Evolutionary conservation across 2,113 vertebrate species (phyloP).

Genomic region (Macrotis lagotis): DNA sequence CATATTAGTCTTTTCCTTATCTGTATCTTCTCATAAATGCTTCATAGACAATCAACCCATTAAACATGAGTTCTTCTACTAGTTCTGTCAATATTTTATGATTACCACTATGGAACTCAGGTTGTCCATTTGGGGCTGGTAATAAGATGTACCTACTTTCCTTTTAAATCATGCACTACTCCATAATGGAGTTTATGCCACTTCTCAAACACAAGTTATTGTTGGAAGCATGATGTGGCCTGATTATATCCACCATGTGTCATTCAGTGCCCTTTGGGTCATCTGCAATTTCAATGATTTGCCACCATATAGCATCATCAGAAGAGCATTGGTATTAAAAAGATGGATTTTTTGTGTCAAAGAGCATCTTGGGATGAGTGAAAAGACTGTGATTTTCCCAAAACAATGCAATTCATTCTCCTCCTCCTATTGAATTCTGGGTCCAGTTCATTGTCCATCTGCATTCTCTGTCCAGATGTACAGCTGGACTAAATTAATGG

Average conservation of each 20-base stretch:
- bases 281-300: neutral
- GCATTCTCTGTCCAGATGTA: neutral
- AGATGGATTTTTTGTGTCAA: neutral
- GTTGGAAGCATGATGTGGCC: neutral
- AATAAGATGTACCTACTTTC: neutral
- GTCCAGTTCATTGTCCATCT: neutral
- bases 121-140: neutral
- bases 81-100: neutral
- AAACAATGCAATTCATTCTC: neutral
- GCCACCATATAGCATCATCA: neutral
- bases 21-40: neutral
- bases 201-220: neutral
- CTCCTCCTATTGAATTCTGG: neutral
- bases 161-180: neutral
- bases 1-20: neutral
- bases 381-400: neutral
- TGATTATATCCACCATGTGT: neutral
- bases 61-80: neutral
- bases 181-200: neutral
- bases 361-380: neutral
- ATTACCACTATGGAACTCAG: neutral
- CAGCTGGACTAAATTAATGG: neutral
- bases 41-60: neutral
- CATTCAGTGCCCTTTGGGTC: neutral
- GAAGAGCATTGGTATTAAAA: neutral